Conservation (phyloP, 2,113 vertebrate genomes). For the Phainopepla nitens region DNA sequence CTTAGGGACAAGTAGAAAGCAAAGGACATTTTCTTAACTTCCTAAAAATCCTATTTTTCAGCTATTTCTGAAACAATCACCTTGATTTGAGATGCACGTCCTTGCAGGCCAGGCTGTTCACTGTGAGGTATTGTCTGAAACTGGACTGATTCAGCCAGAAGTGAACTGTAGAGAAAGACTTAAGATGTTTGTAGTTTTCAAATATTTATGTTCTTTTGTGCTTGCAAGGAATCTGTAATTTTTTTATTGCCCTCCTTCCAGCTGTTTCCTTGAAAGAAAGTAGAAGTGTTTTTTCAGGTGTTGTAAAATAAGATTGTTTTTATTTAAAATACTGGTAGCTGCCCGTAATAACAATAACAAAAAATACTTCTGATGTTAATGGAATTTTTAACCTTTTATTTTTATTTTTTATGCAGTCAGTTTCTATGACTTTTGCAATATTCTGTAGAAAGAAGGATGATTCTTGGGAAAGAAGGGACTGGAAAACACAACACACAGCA, state of each 20-base stretch:
- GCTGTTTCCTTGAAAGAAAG: not conserved
- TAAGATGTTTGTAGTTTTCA: not conserved
- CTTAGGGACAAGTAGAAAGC: not conserved
- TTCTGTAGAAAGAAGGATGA: not conserved
- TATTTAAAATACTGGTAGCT: not conserved
- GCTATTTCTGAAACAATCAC: not conserved
- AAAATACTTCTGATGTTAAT: not conserved
- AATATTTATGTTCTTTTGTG: not conserved
- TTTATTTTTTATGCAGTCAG: not conserved
- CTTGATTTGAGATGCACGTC: not conserved
- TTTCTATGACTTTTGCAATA: not conserved
- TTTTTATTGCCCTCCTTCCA: not conserved
- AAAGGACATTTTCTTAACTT: not conserved
- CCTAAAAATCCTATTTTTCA: not conserved
- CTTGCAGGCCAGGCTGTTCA: not conserved
- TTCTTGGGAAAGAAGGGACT: not conserved
- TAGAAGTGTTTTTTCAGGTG: not conserved
- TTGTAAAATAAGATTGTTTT: not conserved
- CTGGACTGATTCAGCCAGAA: not conserved
- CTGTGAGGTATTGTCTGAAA: not conserved
- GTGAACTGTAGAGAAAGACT: not conserved
- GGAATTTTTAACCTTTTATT: not conserved
- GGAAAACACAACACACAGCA: not conserved
- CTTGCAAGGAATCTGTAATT: not conserved
- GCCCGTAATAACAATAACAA: not conserved